These are phyloP conservation scores for Castor canadensis DNA, from an alignment of 2,113 vertebrate species.

Conservation along the genomic window DNA sequence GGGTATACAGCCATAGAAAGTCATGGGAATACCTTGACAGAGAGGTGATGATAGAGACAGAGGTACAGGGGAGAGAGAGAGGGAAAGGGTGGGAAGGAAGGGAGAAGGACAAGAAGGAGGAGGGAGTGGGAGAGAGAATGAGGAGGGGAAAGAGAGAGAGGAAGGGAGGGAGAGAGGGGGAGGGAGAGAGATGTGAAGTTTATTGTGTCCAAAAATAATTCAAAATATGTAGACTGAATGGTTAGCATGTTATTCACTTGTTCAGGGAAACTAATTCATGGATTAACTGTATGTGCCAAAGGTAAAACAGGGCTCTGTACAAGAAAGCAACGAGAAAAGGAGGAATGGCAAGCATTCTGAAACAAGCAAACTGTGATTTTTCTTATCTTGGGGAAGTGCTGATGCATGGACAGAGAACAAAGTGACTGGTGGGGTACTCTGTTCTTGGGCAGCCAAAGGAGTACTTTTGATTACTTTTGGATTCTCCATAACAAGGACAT, in stretches of 20 bases:
- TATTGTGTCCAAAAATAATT: not conserved
- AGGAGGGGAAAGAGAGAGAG: not conserved
- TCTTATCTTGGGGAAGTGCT: not conserved
- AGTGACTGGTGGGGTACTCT: too few relatives aligned
- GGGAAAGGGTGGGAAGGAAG: too few relatives aligned
- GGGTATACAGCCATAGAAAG: not conserved
- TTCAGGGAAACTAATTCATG: not conserved
- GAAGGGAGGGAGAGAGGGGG: not conserved
- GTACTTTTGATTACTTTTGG: not conserved
- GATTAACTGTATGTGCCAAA: not conserved
- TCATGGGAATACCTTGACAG: too few relatives aligned
- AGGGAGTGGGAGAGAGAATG: not conserved
- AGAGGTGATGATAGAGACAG: too few relatives aligned
- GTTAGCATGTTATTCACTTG: accelerated
- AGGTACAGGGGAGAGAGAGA: too few relatives aligned
- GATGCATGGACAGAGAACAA: not conserved
- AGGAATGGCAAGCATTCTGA: not conserved
- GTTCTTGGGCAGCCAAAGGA: not conserved
- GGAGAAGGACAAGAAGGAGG: not conserved
- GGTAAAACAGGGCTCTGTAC: not conserved
- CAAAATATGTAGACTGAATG: not conserved
- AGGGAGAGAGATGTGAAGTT: not conserved
- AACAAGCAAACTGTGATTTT: not conserved
- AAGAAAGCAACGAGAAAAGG: not conserved
- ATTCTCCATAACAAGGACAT: not conserved